Base-by-base conservation (phyloP, 2,888 invertebrate genomes). In the Heteromyza rotundicornis region DNA sequence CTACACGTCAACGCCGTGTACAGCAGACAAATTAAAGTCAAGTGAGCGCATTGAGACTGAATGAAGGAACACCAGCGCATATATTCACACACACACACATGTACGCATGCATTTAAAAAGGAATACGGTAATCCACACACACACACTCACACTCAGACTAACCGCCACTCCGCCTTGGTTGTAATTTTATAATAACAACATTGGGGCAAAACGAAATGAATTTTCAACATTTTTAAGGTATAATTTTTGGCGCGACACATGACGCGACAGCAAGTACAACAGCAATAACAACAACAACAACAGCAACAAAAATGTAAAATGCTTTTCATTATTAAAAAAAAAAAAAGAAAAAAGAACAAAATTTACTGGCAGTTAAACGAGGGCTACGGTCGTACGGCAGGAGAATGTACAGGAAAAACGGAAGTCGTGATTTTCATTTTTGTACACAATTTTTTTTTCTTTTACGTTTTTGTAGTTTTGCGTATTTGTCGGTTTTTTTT, bases 231-330 rank as follows among this genome's bases (percentile, higher is more conserved):
- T 51, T 65, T 64, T 64, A 62, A 70, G 74, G 63, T 80, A 77
- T 78, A 78, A 78, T 79, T 79, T 79, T 74, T 75, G 79, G 76
- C 79, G 79, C 79, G 79, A 76, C 79, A 77, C 70, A 73, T 77
- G 80, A 74, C 78, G 79, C 77, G 78, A 72, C 79, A 63, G n/a
- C n/a, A n/a, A n/a, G n/a, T n/a, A n/a, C n/a, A n/a, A n/a, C n/a
- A n/a, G n/a, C n/a, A n/a, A n/a, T n/a, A n/a, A n/a, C n/a, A n/a
- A n/a, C n/a, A n/a, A n/a, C n/a, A n/a, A n/a, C n/a, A n/a, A n/a
- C n/a, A n/a, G n/a, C n/a, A n/a, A 61, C 57, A 64, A 55, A 24
- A 47, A 19, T 20, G 47, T 47, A 20, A 47, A 47, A 2, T 47
- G 47, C 8, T 47, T 40, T 40, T 40, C 14, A 40, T 40, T n/a